Conservation (phyloP, 2,113 vertebrate species). For the Pelvicachromis taeniatus region DNA sequence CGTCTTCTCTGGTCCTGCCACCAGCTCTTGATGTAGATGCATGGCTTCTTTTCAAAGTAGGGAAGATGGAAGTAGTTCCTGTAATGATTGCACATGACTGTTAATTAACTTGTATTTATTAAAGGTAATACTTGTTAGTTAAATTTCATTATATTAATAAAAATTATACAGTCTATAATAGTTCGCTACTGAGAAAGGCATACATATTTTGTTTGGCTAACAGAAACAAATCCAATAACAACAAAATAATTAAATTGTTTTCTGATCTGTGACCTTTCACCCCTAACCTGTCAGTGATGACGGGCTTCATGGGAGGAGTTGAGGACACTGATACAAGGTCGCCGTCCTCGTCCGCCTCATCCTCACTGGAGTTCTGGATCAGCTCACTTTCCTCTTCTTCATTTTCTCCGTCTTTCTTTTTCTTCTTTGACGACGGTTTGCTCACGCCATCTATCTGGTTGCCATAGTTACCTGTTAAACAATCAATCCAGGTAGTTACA, state of each 20-base stretch:
- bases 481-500: not conserved
- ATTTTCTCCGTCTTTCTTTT: conserved; percentile 78
- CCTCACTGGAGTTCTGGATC: conserved; percentile 90
- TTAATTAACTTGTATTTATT: not conserved
- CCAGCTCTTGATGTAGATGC: conserved; percentile 96
- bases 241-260: not conserved
- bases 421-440: conserved; percentile 74
- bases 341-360: conserved; percentile 78
- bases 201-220: too few species aligned
- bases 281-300: conserved; percentile 91
- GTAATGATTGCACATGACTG: not conserved
- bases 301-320: conserved; percentile 84
- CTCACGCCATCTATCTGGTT: conserved; percentile 86
- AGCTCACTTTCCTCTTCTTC: conserved; percentile 88
- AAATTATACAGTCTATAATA: not conserved
- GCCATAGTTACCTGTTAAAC: conserved; percentile 88
- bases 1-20: conserved; percentile 95
- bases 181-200: not conserved
- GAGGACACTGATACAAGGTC: conserved; percentile 84
- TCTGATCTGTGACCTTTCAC: not conserved
- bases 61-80: conserved; percentile 98
- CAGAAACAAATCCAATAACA: not conserved
- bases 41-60: conserved; percentile 94
- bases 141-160: not conserved
- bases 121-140: not conserved